phyloP scores from a whole-genome alignment of 2,888 invertebrate genomes.

The Sialis fuliginosa region DNA sequence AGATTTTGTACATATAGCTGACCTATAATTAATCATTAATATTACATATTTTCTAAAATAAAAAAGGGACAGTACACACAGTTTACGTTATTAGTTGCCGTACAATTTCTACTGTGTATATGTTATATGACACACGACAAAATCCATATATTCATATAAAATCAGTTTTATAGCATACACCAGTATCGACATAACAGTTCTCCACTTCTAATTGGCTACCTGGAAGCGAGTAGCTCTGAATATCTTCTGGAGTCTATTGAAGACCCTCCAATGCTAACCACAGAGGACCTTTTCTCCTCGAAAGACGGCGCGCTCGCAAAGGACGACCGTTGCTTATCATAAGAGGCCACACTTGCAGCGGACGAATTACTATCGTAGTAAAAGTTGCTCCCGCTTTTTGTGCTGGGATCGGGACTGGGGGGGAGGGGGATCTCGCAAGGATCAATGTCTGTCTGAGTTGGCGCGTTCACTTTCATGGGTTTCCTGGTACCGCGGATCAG shows the following conservation, averaged over 20 bases:
- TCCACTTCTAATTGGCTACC: not conserved
- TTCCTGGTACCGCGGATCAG: constrained; percentile 36
- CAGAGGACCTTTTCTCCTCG: not conserved
- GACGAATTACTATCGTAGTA: not conserved
- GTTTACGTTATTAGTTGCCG: too few species aligned
- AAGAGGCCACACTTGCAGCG: not conserved
- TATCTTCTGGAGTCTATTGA: constrained; percentile 5
- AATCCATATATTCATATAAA: too few species aligned
- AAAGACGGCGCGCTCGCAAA: not conserved
- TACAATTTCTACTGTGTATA: too few species aligned
- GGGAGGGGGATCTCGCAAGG: constrained; percentile 8
- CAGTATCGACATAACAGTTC: too few species aligned
- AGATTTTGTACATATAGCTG: too few species aligned
- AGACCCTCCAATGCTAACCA: constrained; percentile 13
- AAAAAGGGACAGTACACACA: too few species aligned
- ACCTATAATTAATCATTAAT: too few species aligned
- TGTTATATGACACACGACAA: too few species aligned
- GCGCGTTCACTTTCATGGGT: constrained; percentile 12
- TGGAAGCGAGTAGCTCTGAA: constrained; percentile 3
- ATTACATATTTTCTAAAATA: too few species aligned
- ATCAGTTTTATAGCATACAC: too few species aligned
- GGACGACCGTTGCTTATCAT: not conserved
- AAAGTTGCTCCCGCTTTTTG: not conserved
- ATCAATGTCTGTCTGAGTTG: constrained; percentile 5
- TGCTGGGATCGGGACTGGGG: constrained; percentile 6